Evolutionary conservation across 2,797 vertebrate genomes (phyloP), one percentile per base, ranked within the genome.

Genomic region (Lepus oiostolus): DNA sequence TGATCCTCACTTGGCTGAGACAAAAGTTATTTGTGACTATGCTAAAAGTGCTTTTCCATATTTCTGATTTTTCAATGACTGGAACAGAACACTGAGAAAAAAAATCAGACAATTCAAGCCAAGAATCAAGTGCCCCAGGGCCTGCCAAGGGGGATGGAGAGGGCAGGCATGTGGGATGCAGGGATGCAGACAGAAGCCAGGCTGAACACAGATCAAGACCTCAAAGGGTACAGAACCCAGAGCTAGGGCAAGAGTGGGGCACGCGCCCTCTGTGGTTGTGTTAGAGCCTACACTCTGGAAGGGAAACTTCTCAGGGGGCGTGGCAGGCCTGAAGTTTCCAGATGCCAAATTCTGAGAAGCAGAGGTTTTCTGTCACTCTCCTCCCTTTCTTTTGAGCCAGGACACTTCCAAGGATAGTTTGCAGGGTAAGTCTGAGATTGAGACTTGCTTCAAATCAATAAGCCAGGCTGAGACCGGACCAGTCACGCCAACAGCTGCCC

Each of bases 1-100:
- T 30, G 60, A 71, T 71, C 50, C 42, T 88, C 50, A 65, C 28
- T 84, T 85, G 58, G 82, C 60, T 88, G 85, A 85, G 50, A 84
- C 50, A 63, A 76, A 86, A 65, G 71, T 84, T 60, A 35, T 84
- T 28, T 93, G 58, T 90, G 63, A 24, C 26, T 54, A 3, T 79
- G 67, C 74, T 76, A 86, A 71, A 62, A 35, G 32, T 52, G 42
- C 50, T 17, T 72, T 84, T 82, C 42, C 47, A 21, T 50, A 74
- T 42, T 84, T 94, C 72, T 74, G 58, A 90, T 35, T 83, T 90
- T 93, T 80, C 67, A 88, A 79, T 72, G 85, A 35, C 28, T 70
- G 6, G 62, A 63, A 71, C 32, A 82, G 54, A 10, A 70, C 79
- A 63, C 30, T 62, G 74, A 88, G 13, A 47, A 30, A 47, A 47